Evolutionary conservation across 1,140 invertebrate genomes (phyloP), one percentile per base, ranked within the genome.

Genomic region (Scylla paramamosain): DNA sequence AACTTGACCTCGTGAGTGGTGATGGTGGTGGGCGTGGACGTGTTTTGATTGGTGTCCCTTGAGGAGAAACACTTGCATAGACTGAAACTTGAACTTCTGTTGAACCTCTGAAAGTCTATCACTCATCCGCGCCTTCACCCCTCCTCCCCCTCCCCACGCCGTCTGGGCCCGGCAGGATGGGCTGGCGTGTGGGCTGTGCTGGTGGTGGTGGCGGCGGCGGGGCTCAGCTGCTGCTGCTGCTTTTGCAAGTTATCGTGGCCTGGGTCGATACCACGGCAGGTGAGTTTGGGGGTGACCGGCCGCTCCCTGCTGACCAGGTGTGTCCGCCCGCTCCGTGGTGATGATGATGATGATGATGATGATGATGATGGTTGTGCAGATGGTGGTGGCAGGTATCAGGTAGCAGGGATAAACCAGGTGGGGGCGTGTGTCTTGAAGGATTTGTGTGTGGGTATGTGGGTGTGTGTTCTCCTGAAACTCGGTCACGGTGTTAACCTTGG

Each of bases 241-340:
- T 46, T 32, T 12, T 87, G 84, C 90, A 91, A 77, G 52, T 91
- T 77, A 67, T 77, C 90, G 52, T 91, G 39, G 90, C 59, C 59
- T 91, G 90, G 90, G 90, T 91, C 90, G 90, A 91, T 91, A 91
- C 3, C 90, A 91, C 90, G 90, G 90, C 90, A 91, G 90, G 90
- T 91, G 59, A 91, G 90, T 91, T 77, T 77, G 12, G 25, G 59
- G 52, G 28, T 32, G 52, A 14, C 48, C 31, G 32, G 39, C 87
- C 87, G 39, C 32, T n/a, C 67, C 67, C 67, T n/a, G n/a, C 25
- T 48, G 87, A 8, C 87, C 87, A 89, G 87, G 87, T 89, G 87
- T 89, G 84, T 32, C 52, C 52, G 84, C 12, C 25, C 39, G 39
- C 39, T 32, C 3, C 28, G 12, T 46, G 31, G 3, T 87, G 84